Conservation (phyloP, 2,797 vertebrate genomes). For the Myoxocephalus aenaeus region DNA sequence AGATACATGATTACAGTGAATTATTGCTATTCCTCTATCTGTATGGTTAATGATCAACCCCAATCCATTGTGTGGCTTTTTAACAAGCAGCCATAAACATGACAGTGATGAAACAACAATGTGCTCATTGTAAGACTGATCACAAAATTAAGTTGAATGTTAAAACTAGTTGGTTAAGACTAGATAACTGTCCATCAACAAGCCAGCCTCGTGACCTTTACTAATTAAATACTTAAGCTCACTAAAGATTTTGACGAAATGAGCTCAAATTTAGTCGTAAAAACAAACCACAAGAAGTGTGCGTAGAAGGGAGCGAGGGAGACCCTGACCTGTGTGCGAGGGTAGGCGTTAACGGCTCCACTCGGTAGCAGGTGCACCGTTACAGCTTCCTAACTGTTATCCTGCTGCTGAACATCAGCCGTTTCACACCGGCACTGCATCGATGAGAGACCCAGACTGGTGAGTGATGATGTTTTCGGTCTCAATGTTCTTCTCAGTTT, state of each 20-base stretch:
- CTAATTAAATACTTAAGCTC: neutral
- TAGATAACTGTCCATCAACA: neutral
- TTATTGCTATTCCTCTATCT: conserved; percentile 16
- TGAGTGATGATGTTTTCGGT: conserved; percentile 49
- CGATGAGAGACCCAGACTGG: conserved; percentile 33
- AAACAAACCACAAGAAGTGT: neutral
- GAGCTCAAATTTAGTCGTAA: neutral
- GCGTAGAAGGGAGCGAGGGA: neutral
- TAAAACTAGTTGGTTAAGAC: conserved; percentile 1
- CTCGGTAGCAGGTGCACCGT: neutral
- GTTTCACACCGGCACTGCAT: neutral
- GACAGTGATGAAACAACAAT: conserved; percentile 3
- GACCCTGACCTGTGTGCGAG: neutral
- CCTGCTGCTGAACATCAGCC: conserved; percentile 24
- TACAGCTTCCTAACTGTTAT: conserved; percentile 1
- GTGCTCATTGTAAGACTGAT: neutral
- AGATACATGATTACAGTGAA: neutral
- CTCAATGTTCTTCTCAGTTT: conserved; percentile 2
- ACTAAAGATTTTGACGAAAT: neutral
- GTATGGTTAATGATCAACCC: conserved; percentile 46
- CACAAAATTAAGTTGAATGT: neutral
- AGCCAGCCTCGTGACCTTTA: neutral
- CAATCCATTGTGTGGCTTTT: conserved; percentile 3
- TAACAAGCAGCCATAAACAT: conserved; percentile 36
- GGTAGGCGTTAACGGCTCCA: conserved; percentile 31